Percentiles rank a stretch among this genome's conserved stretches.
phyloP scores from a whole-genome alignment of 2,888 invertebrate genomes.

The Cantharis nigra region DNA sequence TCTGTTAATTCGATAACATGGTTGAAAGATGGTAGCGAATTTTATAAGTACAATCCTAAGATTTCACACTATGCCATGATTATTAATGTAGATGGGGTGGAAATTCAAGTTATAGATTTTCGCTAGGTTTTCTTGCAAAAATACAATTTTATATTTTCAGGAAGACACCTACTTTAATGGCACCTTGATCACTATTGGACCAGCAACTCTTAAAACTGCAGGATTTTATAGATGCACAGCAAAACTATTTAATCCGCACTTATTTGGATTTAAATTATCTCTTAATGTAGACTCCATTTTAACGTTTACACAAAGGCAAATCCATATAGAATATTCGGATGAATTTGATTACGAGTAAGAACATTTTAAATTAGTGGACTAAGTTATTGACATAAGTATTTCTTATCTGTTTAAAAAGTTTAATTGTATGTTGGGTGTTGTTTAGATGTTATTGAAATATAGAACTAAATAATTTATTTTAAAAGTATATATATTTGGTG shows the following conservation, averaged over 20 bases:
- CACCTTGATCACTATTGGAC: not conserved
- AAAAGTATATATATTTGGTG: not conserved
- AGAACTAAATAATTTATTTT: not conserved
- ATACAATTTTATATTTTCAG: not conserved
- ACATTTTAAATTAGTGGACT: not conserved
- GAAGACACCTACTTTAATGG: not conserved
- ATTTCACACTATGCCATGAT: not conserved
- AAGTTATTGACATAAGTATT: not conserved
- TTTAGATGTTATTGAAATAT: not conserved
- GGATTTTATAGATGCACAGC: not conserved
- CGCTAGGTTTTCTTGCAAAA: not conserved
- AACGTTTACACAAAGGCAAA: not conserved
- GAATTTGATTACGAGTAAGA: not conserved
- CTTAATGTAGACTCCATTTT: not conserved
- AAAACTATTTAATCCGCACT: not conserved
- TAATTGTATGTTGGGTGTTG: not conserved
- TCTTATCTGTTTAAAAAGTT: not conserved
- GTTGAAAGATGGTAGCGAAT: constrained; percentile 7
- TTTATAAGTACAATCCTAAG: not conserved
- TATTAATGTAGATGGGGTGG: not conserved
- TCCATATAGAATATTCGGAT: not conserved
- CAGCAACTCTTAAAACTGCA: not conserved
- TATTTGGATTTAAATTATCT: not conserved
- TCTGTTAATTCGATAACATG: not conserved
- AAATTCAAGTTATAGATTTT: not conserved